Evolutionary conservation across 2,797 vertebrate genomes (phyloP).

Genomic region (Amphiprion clarkii): DNA sequence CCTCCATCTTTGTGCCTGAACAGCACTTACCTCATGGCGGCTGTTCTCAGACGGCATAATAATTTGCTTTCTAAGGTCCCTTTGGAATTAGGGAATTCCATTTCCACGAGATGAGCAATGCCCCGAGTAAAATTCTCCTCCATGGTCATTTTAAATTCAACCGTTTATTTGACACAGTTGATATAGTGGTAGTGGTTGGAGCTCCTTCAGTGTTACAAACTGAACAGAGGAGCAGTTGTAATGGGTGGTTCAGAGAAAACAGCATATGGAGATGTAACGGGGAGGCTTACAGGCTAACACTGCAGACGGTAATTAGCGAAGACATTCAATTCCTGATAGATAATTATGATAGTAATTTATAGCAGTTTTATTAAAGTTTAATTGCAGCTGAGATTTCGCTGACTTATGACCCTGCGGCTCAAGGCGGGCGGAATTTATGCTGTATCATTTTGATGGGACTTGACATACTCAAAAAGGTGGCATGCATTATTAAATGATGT

Average conservation of each 20-base stretch:
- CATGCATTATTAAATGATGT: slow-evolving; percentile 25
- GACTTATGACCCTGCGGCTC: slow-evolving; percentile 16
- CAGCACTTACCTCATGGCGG: slow-evolving; percentile 52
- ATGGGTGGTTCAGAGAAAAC: slow-evolving; percentile 55
- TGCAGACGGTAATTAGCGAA: slow-evolving; percentile 62
- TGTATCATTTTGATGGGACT: slow-evolving; percentile 17
- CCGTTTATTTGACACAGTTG: slow-evolving; percentile 69
- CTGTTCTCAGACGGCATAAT: slow-evolving; percentile 62
- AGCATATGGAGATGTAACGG: slow-evolving; percentile 71
- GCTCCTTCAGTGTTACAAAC: slow-evolving; percentile 40
- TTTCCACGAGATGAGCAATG: slow-evolving; percentile 76
- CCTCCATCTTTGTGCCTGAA: slow-evolving; percentile 35
- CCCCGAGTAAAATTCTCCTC: slow-evolving; percentile 67
- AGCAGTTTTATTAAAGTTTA: slow-evolving; percentile 41
- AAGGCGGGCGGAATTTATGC: slow-evolving; percentile 16
- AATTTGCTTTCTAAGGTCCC: slow-evolving; percentile 72
- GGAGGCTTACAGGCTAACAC: slow-evolving; percentile 36
- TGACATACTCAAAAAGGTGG: slow-evolving; percentile 11
- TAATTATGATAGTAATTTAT: slow-evolving; percentile 35
- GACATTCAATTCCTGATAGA: slow-evolving; percentile 43
- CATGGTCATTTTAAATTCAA: slow-evolving; percentile 72
- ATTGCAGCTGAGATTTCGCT: slow-evolving; percentile 28
- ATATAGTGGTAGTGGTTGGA: slow-evolving; percentile 42
- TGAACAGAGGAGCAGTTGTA: slow-evolving; percentile 40
- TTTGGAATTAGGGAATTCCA: slow-evolving; percentile 72